Conservation (phyloP, 2,797 vertebrate genomes). For the Nyctibius grandis region DNA sequence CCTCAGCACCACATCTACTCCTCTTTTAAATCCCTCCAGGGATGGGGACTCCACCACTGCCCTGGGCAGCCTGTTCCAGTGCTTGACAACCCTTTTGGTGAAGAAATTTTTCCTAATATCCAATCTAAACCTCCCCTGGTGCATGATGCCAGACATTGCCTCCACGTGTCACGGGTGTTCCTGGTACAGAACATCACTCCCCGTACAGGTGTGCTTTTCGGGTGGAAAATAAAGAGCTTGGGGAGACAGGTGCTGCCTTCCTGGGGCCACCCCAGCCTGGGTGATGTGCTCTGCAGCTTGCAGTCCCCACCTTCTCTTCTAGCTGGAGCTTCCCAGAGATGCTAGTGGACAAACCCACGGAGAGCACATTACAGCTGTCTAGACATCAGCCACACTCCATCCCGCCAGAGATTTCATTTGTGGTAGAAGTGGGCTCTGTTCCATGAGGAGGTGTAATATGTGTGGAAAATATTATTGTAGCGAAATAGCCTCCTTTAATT, state of each 20-base stretch:
- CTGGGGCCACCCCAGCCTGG: neutral
- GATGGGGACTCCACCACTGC: too few species aligned
- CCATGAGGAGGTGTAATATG: constrained; percentile 50
- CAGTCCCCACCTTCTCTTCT: neutral
- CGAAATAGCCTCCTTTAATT: constrained; percentile 56
- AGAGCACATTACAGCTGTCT: constrained; percentile 49
- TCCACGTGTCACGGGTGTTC: accelerated
- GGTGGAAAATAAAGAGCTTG: neutral
- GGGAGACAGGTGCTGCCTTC: neutral
- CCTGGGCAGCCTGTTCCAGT: too few species aligned
- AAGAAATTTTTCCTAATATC: too few species aligned
- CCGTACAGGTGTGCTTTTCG: accelerated
- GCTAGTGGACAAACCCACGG: constrained; percentile 15
- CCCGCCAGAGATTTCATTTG: constrained; percentile 35
- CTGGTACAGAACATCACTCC: neutral
- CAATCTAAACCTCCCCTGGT: too few species aligned
- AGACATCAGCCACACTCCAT: constrained; percentile 41
- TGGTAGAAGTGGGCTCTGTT: constrained; percentile 38
- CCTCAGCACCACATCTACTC: too few species aligned
- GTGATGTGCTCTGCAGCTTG: neutral
- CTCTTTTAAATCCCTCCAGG: too few species aligned
- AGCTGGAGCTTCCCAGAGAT: neutral
- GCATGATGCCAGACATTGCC: accelerated
- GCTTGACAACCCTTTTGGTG: too few species aligned
- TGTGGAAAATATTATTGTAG: constrained; percentile 62